Evolutionary conservation across 2,797 vertebrate species (phyloP).

Genomic region (Eleutherodactylus coqui): DNA sequence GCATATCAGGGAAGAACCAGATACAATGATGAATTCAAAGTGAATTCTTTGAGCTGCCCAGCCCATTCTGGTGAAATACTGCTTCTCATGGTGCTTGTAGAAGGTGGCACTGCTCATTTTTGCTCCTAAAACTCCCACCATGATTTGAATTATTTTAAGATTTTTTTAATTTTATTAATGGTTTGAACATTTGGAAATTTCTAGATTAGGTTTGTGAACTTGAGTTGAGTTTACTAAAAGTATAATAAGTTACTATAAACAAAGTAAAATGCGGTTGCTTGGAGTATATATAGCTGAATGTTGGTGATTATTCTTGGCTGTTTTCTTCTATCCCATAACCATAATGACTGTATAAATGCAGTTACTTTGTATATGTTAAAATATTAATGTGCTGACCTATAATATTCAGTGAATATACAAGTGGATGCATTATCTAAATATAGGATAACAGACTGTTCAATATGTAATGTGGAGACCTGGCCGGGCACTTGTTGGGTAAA

Average conservation of each 20-base stretch:
- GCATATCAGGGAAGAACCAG: too few relatives aligned
- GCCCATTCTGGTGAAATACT: too few relatives aligned
- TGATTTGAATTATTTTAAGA: too few relatives aligned
- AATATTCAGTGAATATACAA: not conserved
- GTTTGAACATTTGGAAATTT: too few relatives aligned
- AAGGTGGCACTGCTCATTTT: too few relatives aligned
- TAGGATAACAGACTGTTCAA: not conserved
- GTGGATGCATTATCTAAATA: slow-evolving; percentile 8
- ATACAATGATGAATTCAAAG: not conserved
- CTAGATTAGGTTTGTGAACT: too few relatives aligned
- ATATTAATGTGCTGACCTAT: slow-evolving; percentile 13
- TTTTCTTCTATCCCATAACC: not conserved
- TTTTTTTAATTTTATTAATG: too few relatives aligned
- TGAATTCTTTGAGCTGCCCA: not conserved
- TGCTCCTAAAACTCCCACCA: too few relatives aligned
- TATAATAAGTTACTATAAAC: not conserved
- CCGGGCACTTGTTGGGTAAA: too few relatives aligned
- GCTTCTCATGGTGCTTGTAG: too few relatives aligned
- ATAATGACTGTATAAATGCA: not conserved
- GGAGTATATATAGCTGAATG: not conserved
- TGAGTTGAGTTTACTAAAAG: too few relatives aligned
- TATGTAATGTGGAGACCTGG: not conserved
- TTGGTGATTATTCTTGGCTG: not conserved
- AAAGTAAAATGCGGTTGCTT: not conserved
- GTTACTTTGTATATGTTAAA: not conserved